Evolutionary conservation across 2,888 invertebrate genomes (phyloP).

Genomic region (Taphrorychus bicolor): DNA sequence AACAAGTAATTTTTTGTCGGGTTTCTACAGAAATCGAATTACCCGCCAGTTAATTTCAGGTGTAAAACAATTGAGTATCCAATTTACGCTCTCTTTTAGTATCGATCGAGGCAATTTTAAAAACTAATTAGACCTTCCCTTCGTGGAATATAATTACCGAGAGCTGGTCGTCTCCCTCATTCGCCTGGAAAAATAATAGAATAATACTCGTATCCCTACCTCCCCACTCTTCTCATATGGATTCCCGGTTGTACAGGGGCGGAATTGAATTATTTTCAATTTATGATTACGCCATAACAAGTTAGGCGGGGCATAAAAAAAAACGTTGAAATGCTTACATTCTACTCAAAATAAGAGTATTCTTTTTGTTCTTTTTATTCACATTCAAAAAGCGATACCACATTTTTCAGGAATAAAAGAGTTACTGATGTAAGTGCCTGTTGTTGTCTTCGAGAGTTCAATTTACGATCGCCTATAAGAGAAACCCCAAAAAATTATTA

Average conservation of each 20-base stretch:
- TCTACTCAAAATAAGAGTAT: too few relatives aligned
- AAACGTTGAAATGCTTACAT: too few relatives aligned
- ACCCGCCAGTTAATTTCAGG: slow-evolving; percentile 36
- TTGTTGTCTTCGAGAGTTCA: too few relatives aligned
- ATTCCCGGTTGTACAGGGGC: slow-evolving; percentile 20
- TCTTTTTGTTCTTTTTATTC: too few relatives aligned
- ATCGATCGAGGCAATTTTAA: slow-evolving; percentile 54
- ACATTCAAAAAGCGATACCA: too few relatives aligned
- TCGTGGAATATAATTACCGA: slow-evolving; percentile 56
- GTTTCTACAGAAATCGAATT: slow-evolving; percentile 31
- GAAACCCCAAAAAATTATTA: too few relatives aligned
- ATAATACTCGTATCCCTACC: slow-evolving; percentile 35
- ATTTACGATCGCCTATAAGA: too few relatives aligned
- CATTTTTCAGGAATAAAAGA: too few relatives aligned
- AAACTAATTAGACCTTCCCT: slow-evolving; percentile 58
- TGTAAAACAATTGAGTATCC: slow-evolving; percentile 40
- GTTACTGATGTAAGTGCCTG: too few relatives aligned
- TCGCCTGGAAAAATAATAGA: slow-evolving; percentile 40
- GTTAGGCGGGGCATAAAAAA: too few relatives aligned
- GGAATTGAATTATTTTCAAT: slow-evolving; percentile 3
- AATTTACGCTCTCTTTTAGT: slow-evolving; percentile 42
- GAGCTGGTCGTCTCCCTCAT: slow-evolving; percentile 23
- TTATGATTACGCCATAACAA: background rate
- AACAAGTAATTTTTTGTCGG: slow-evolving; percentile 30
- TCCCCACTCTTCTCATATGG: slow-evolving; percentile 10